Evolutionary conservation across 1,140 invertebrate genomes (phyloP).

Genomic region (Stegodyphus dumicola): DNA sequence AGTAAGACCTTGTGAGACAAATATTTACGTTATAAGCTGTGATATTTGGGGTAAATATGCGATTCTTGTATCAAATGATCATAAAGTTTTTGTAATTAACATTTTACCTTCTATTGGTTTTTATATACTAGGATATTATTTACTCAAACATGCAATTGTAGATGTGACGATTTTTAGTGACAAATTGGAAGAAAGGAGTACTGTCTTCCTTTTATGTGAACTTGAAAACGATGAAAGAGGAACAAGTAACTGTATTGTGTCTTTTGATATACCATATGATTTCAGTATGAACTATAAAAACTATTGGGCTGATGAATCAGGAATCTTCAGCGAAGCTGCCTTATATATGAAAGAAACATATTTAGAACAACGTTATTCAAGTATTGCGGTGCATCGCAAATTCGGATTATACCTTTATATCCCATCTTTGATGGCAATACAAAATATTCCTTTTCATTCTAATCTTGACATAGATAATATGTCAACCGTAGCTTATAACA

Average conservation of each 20-base stretch:
- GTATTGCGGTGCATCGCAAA: neutral
- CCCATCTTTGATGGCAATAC: neutral
- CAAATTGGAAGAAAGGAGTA: neutral
- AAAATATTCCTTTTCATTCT: neutral
- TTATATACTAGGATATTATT: slow-evolving; percentile 3
- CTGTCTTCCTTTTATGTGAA: neutral
- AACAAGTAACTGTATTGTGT: neutral
- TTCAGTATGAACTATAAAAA: neutral
- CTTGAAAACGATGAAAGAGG: neutral
- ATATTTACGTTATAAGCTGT: neutral
- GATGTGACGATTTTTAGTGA: slow-evolving; percentile 11
- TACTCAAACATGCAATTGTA: neutral
- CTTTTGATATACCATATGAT: slow-evolving; percentile 4
- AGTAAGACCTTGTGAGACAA: slow-evolving; percentile 3
- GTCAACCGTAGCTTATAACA: neutral
- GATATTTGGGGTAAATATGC: slow-evolving; percentile 22
- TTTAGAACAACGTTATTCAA: neutral
- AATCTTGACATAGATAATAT: neutral
- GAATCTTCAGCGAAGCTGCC: neutral
- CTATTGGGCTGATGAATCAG: slow-evolving; percentile 43
- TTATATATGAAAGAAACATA: neutral
- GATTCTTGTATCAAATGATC: neutral
- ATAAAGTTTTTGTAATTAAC: slow-evolving; percentile 2
- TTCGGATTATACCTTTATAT: neutral
- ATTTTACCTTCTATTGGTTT: slow-evolving; percentile 18